Evolutionary conservation across 2,797 vertebrate species (phyloP), one percentile per base, ranked within the genome.

Genomic region (Meriones psammophilus): DNA sequence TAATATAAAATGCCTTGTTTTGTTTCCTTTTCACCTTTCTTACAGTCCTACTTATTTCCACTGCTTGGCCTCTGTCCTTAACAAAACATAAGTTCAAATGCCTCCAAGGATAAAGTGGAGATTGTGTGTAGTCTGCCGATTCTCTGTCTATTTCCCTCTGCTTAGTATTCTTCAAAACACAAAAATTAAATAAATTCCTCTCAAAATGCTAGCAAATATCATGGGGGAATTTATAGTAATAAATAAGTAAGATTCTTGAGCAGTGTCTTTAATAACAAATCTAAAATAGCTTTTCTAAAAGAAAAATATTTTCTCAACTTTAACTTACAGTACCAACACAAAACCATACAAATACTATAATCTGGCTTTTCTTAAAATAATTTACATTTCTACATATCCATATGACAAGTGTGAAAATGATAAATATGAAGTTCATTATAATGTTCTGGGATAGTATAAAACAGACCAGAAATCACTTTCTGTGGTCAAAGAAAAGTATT

Each of bases 171-270:
- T 33, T 74, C 69, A 73, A 88, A 73, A 58, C 5, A 30, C 13
- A 71, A 71, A 28, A 24, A 50, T 50, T 50, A 50, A 87, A 54
- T 69, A 18, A 71, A 71, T 58, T 73, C 36, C 8, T 73, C 54
- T 58, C n/a, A 88, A 73, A 73, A 58, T 73, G 68, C 85, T 87
- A 87, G 24, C 85, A 69, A 87, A 30, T 73, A 73, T 88, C 68
- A 74, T 74, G 54, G 9, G 15, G 50, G 26, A 73, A 73, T 26
- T 77, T 77, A n/a, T 89, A 46, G 46, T 77, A 58, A 58, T 73
- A 77, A 64, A 89, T 39, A 15, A n/a, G 8, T 89, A 77, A 26
- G 13, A 64, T 89, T 89, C 50, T 50, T n/a, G 71, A 62, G 30
- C 42, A 77, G 28, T 1, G 1, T 50, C 58, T 64, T 89, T 58